phyloP scores from a whole-genome alignment of 2,113 vertebrate genomes.

The Apus apus region DNA sequence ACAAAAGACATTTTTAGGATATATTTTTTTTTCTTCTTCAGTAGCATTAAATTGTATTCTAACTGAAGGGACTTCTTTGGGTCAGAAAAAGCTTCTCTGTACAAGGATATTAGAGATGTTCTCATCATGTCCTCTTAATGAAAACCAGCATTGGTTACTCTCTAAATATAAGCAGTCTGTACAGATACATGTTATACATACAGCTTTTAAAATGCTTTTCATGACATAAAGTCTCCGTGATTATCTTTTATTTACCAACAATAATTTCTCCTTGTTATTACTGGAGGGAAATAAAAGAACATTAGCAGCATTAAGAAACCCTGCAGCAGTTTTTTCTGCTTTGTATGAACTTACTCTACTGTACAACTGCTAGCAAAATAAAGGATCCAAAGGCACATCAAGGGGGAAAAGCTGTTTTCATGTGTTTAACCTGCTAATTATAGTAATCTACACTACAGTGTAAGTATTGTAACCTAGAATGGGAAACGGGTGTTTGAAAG shows the following conservation, averaged over 20 bases:
- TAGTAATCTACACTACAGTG: conserved; percentile 54
- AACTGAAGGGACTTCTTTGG: background rate
- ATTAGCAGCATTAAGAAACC: conserved; percentile 52
- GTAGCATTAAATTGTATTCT: background rate
- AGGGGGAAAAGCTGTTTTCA: conserved; percentile 65
- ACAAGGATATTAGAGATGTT: background rate
- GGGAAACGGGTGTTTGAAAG: conserved; percentile 60
- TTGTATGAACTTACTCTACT: conserved; percentile 42
- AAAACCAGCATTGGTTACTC: background rate
- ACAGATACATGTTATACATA: background rate
- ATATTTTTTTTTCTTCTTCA: conserved; percentile 10
- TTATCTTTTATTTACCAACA: conserved; percentile 68
- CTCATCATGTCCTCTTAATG: background rate
- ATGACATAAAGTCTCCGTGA: conserved; percentile 38
- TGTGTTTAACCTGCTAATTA: conserved; percentile 69
- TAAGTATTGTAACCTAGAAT: conserved; percentile 60
- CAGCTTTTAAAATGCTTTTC: conserved; percentile 34
- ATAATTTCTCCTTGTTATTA: conserved; percentile 64
- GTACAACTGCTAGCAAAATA: conserved; percentile 40
- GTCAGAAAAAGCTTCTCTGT: background rate
- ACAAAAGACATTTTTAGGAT: background rate
- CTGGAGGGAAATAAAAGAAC: conserved; percentile 50
- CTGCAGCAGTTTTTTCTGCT: conserved; percentile 31
- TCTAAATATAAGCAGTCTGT: background rate
- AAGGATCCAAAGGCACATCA: conserved; percentile 57